Percentiles rank a stretch among this genome's conserved stretches.
phyloP scores from a whole-genome alignment of 2,113 vertebrate species.

The Morone saxatilis region DNA sequence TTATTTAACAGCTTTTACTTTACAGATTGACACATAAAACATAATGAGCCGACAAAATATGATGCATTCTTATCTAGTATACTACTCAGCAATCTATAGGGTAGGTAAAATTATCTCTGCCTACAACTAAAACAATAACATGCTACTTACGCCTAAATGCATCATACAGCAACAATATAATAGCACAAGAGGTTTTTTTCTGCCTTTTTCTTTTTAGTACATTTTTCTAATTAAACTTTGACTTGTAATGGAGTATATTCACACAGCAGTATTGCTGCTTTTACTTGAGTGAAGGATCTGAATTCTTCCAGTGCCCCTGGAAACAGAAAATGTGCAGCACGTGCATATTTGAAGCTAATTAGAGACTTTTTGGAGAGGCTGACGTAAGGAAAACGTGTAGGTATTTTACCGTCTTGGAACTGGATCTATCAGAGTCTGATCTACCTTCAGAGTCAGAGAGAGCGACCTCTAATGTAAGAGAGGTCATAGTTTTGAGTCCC shows the following conservation, averaged over 20 bases:
- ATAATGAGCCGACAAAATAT: too few relatives aligned
- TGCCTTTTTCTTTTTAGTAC: not conserved
- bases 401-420: not conserved
- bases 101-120: too few relatives aligned
- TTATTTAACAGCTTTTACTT: too few relatives aligned
- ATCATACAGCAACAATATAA: not conserved
- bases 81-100: too few relatives aligned
- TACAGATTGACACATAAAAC: too few relatives aligned
- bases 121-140: not conserved
- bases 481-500: not conserved
- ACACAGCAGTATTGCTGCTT: not conserved
- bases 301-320: not conserved
- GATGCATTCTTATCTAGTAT: too few relatives aligned
- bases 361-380: not conserved
- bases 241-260: not conserved
- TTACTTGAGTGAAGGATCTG: not conserved
- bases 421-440: constrained; percentile 6
- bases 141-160: not conserved
- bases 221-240: not conserved
- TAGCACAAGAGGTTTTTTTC: not conserved
- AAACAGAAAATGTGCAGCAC: not conserved
- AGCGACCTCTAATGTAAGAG: not conserved
- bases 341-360: not conserved
- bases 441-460: not conserved
- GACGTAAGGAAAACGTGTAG: too few relatives aligned